Evolutionary conservation across 2,797 vertebrate species (phyloP).

Genomic region (Molothrus ater): DNA sequence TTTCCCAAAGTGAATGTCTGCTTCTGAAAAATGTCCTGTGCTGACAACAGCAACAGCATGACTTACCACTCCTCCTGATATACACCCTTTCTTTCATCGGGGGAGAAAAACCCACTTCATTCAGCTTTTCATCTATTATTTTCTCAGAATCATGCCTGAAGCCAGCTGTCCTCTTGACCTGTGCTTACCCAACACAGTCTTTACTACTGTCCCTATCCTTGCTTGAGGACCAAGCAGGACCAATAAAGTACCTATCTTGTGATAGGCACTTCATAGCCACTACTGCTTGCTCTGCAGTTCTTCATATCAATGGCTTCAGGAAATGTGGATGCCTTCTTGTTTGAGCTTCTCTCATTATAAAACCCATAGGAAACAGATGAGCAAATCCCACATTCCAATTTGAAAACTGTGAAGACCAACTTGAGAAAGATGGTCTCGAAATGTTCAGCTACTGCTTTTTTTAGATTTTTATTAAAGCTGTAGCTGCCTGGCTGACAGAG

Average conservation of each 20-base stretch:
- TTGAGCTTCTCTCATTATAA: neutral
- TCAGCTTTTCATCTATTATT: neutral
- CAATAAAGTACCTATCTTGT: fast-evolving
- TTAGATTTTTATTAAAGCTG: neutral
- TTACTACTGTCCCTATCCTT: neutral
- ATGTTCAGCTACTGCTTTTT: neutral
- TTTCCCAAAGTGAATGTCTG: neutral
- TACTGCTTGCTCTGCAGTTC: neutral
- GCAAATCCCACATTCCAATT: neutral
- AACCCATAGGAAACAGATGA: neutral
- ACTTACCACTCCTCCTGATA: neutral
- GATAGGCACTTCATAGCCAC: neutral
- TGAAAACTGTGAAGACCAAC: neutral
- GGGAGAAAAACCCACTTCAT: neutral
- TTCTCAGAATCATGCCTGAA: neutral
- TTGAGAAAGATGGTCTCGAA: neutral
- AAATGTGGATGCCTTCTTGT: neutral
- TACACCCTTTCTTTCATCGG: neutral
- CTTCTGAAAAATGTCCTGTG: neutral
- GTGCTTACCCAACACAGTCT: neutral
- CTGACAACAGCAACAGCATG: neutral
- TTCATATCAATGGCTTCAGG: neutral
- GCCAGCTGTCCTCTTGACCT: neutral
- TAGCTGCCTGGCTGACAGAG: neutral
- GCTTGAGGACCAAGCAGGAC: neutral